Base-by-base conservation (phyloP, 2,797 vertebrate species). In the Allobates femoralis region DNA sequence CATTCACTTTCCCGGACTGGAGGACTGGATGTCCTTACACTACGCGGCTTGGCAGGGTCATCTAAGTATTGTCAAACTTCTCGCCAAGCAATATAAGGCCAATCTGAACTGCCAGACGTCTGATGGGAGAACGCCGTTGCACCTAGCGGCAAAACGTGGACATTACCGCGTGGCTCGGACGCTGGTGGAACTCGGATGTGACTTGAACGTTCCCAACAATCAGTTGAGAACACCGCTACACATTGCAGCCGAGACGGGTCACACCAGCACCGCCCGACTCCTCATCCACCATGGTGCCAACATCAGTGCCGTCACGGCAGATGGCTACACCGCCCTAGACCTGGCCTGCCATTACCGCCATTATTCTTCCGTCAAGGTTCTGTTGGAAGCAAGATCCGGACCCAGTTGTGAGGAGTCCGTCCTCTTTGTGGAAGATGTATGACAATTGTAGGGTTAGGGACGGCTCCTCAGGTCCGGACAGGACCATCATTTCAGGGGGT, bases 121-220 rank as follows among this genome's bases (percentile, higher is more conserved):
- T 7, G 97, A 99, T 0, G 98, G 98, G 0, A 94, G 97, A 90
- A 97, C 97, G 0, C 95, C 98, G 0, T 93, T 99, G 30, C 98
- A 99, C 89, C 93, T 99, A 91, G 98, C 98, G 0, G 98, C 96
- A 23, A 97, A 98, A 84, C 93, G 98, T 3, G 98, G 98, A 0
- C 98, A 99, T 91, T 99, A 99, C 90, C 92, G 98, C 0, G 97
- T 98, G 5, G 97, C 98, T 2, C 96, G 98, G n/a, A 94, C 98
- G 66, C 95, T 99, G 73, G 96, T 98, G 1, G 98, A 99, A 90
- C 93, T 99, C 1, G 93, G 93, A 41, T 96, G 96, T 0, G 91
- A 96, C 0, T 92, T 99, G 34, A 93, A 94, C 32, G 28, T 94
- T 14, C 83, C 41, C 0, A 95, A 94, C 0, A 71, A 64, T 0